Base-by-base conservation (phyloP, 2,888 invertebrate genomes). In the Agrypnus murinus region DNA sequence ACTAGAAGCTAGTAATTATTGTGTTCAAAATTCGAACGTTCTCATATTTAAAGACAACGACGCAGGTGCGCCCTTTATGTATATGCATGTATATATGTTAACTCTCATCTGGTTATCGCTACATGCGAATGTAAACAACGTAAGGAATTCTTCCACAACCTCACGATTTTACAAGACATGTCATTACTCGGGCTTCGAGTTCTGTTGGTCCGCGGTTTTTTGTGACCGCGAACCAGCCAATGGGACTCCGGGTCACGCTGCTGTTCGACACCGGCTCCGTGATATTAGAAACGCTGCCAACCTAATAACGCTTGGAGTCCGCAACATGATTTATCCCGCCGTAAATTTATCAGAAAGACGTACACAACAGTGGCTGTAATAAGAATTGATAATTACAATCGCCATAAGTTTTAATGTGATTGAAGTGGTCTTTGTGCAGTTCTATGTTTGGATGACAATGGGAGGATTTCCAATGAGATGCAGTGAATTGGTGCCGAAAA, bases 301-400 rank as follows among this genome's bases (percentile, higher is more conserved):
- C 68, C 60, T 25, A 25, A n/a, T 65, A 67, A 68, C 50, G 45
- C 82, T 81, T 80, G 82, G 81, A 82, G 83, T 85, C 86, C 87
- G 85, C 86, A 87, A 87, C 87, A 87, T 87, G 87, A 87, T 87
- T 87, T 87, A 87, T 87, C 87, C 85, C 87, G 87, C 87, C 85
- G 85, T 84, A 81, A 85, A 86, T 86, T 87, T 87, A 87, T 87
- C 87, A 87, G 86, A 17, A 14, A 34, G 36, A 53, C 40, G 40
- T 53, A 34, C 14, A 38, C 40, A 17, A 43, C 31, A 53, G 53
- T 40, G 53, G 25, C 40, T 31, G 14, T 17, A 55, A 55, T 55
- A 55, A 55, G 55, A 55, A 55, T 55, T 55, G 15, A 36, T 36
- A 55, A 55, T 55, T 55, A 15, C 14, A 14, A 12, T 10, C 31